These are phyloP conservation scores for Octomys mimax DNA, from an alignment of 2,797 vertebrate species.

Conservation along the genomic window DNA sequence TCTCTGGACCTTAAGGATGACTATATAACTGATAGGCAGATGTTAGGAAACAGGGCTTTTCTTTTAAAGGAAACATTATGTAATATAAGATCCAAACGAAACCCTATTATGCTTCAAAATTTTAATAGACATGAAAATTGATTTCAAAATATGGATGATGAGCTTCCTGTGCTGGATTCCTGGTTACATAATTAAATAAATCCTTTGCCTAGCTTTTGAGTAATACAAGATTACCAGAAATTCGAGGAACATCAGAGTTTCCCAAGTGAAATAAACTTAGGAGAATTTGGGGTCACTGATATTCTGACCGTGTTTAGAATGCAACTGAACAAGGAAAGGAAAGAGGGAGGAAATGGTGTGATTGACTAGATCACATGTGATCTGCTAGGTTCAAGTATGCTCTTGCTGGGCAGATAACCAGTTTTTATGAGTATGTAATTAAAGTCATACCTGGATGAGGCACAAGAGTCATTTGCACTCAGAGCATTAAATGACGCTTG, in stretches of 20 bases:
- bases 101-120: neutral
- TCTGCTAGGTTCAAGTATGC: neutral
- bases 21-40: neutral
- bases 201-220: neutral
- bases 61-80: neutral
- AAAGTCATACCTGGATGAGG: conserved; percentile 17
- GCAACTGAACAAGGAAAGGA: neutral
- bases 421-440: conserved; percentile 10
- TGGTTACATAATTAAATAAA: neutral
- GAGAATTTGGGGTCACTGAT: neutral
- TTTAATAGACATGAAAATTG: neutral
- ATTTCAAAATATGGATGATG: neutral
- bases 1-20: neutral
- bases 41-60: neutral
- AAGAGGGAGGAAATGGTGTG: neutral
- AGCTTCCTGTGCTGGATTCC: neutral
- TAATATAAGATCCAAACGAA: neutral
- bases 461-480: conserved; percentile 16
- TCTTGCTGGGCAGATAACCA: neutral
- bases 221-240: neutral
- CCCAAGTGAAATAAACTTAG: neutral
- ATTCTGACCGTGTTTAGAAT: neutral
- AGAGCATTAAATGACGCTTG: conserved; percentile 27
- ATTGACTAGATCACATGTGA: neutral
- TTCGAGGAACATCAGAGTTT: neutral